Evolutionary conservation across 2,797 vertebrate genomes (phyloP).

Genomic region (Acipenser transmontanus): DNA sequence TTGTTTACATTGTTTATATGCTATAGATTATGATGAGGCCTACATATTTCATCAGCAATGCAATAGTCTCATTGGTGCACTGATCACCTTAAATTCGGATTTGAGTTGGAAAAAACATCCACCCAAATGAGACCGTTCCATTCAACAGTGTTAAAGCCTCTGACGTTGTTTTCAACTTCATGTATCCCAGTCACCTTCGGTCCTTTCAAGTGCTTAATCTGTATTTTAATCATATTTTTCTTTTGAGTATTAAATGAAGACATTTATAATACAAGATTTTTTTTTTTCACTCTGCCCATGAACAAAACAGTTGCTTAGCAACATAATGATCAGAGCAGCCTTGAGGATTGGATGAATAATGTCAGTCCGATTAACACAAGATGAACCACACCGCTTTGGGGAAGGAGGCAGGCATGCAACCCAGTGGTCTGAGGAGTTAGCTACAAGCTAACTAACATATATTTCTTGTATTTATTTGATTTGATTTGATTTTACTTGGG

Average conservation of each 20-base stretch:
- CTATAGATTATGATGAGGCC: no score
- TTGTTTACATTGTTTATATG: no score
- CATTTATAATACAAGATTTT: constrained; percentile 20
- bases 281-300: constrained; percentile 43
- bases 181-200: background rate
- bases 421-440: constrained; percentile 11
- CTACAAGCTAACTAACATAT: background rate
- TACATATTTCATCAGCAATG: no score
- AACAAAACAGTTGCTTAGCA: constrained; percentile 61
- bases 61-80: no score
- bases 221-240: constrained; percentile 17
- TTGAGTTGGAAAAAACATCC: no score
- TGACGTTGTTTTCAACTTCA: no score
- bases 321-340: constrained; percentile 48
- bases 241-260: constrained; percentile 20
- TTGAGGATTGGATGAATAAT: constrained; percentile 46
- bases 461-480: background rate
- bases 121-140: no score
- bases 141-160: no score
- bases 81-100: no score
- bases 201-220: constrained; percentile 16
- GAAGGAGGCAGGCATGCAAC: constrained; percentile 1
- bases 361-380: constrained; percentile 38
- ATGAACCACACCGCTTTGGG: constrained; percentile 7
- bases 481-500: background rate